These are phyloP conservation scores for Zaprionus ghesquierei DNA, from an alignment of 1,140 invertebrate species.

Conservation along the genomic window DNA sequence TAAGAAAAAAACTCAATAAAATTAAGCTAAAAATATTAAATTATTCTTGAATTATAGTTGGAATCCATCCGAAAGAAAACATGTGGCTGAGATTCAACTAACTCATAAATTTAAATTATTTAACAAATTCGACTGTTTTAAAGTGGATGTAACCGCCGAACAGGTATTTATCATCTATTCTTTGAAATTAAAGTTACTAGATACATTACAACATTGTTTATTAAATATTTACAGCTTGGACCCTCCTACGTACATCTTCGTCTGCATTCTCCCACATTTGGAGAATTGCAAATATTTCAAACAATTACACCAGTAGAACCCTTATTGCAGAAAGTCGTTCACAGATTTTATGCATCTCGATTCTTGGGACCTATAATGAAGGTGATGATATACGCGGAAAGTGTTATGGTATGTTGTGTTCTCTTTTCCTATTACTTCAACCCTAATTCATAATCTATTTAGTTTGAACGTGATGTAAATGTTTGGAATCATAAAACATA, in stretches of 20 bases:
- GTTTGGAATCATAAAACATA: slow-evolving; percentile 96
- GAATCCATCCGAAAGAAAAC: slow-evolving; percentile 39
- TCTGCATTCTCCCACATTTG: slow-evolving; percentile 85
- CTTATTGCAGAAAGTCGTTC: slow-evolving; percentile 89
- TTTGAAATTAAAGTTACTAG: too few relatives aligned
- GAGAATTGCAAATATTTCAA: slow-evolving; percentile 88
- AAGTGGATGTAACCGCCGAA: slow-evolving; percentile 56
- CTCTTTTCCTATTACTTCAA: background rate
- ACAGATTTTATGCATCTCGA: slow-evolving; percentile 87
- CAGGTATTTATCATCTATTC: slow-evolving; percentile 48
- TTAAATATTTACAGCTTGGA: slow-evolving; percentile 86
- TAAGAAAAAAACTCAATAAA: slow-evolving; percentile 15
- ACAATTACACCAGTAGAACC: slow-evolving; percentile 92
- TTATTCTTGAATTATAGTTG: slow-evolving; percentile 59
- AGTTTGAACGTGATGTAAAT: slow-evolving; percentile 93
- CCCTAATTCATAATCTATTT: slow-evolving; percentile 52
- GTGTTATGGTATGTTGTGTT: slow-evolving; percentile 86
- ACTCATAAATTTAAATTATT: slow-evolving; percentile 56
- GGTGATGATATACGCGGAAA: slow-evolving; percentile 88
- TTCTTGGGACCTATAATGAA: slow-evolving; percentile 87
- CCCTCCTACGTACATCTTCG: slow-evolving; percentile 90
- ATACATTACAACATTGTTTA: too few relatives aligned
- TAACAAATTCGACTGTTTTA: slow-evolving; percentile 48
- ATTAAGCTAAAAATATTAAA: too few relatives aligned
- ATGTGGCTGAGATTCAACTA: slow-evolving; percentile 61